Evolutionary conservation across 2,888 invertebrate species (phyloP).

Genomic region (Platycheirus albimanus): DNA sequence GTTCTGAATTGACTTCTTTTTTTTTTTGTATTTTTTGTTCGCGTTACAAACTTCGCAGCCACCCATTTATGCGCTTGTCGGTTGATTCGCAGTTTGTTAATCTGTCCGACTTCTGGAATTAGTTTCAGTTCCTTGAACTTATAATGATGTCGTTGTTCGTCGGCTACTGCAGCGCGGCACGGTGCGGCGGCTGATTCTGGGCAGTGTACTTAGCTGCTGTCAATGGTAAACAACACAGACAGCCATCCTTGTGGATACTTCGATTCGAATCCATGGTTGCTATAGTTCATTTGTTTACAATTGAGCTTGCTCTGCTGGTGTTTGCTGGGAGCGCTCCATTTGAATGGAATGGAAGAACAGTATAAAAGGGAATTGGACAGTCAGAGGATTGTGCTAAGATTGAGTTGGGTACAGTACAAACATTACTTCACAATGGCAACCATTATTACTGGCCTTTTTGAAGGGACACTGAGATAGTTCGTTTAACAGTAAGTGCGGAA

Average conservation of each 20-base stretch:
- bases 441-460: conserved; percentile 52
- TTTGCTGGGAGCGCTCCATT: conserved; percentile 25
- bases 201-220: conserved; percentile 23
- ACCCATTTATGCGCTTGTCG: conserved; percentile 61
- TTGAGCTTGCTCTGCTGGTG: conserved; percentile 8
- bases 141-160: conserved; percentile 58
- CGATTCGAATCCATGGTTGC: conserved; percentile 9
- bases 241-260: conserved; percentile 9
- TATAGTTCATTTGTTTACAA: conserved; percentile 43
- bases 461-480: conserved; percentile 12
- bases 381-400: background rate
- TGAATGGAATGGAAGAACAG: conserved; percentile 2
- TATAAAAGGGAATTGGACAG: too few species aligned
- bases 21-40: background rate
- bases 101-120: conserved; percentile 66
- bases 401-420: conserved; percentile 30
- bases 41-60: conserved; percentile 15
- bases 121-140: conserved; percentile 70
- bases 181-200: conserved; percentile 3
- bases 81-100: conserved; percentile 60
- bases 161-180: too few species aligned
- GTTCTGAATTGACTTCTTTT: conserved; percentile 19
- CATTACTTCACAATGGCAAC: conserved; percentile 51
- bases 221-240: conserved; percentile 11
- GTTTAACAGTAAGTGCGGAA: background rate